Evolutionary conservation across 2,888 invertebrate species (phyloP).

Genomic region (Diaphora mendica): DNA sequence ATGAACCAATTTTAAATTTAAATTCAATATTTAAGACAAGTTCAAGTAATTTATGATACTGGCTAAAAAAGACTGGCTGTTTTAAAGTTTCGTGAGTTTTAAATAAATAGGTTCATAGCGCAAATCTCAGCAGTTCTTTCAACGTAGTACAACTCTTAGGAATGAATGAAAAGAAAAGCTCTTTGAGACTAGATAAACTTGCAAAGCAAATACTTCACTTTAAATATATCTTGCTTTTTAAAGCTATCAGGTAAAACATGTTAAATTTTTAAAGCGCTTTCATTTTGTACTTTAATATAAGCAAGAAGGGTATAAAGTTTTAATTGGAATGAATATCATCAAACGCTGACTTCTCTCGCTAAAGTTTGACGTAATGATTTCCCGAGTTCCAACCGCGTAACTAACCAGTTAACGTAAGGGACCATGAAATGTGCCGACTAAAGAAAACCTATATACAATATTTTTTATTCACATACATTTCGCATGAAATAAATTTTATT

Average conservation of each 20-base stretch:
- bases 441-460: neutral
- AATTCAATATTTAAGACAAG: neutral
- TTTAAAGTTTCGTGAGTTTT: neutral
- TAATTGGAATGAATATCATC: neutral
- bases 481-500: neutral
- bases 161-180: neutral
- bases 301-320: neutral
- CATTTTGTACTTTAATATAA: neutral
- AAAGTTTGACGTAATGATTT: neutral
- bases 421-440: neutral
- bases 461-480: neutral
- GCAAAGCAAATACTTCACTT: neutral
- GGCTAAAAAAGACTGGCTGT: neutral
- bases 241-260: neutral
- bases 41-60: neutral
- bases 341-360: neutral
- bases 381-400: neutral
- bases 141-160: neutral
- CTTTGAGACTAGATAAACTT: constrained; percentile 2
- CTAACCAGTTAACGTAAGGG: neutral
- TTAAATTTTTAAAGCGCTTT: neutral
- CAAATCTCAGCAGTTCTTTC: neutral
- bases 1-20: neutral
- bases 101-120: neutral
- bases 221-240: neutral